Evolutionary conservation across 2,797 vertebrate species (phyloP), one percentile per base, ranked within the genome.

Genomic region (Tragelaphus eurycerus): DNA sequence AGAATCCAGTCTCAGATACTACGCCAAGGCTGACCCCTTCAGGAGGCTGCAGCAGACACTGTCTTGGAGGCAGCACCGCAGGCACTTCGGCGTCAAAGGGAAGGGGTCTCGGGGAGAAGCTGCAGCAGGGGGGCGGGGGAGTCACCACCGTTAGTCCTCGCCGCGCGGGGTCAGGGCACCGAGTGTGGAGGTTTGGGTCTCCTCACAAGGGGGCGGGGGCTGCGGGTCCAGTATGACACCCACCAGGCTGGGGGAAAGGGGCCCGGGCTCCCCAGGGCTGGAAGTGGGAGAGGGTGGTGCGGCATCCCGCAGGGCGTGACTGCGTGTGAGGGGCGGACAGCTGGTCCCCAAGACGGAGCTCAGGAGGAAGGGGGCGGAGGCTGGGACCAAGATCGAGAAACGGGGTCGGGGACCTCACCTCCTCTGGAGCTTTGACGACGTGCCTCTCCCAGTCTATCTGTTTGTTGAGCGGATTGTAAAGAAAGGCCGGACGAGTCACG

Each of bases 381-480:
- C 81, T 60, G 34, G 95, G 94, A 52, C 62, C 62, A 13, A 76
- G 25, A 25, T 15, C 21, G 9, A 59, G 84, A 71, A 19, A 54
- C n/a, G 34, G 93, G 89, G 64, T 21, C 38, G 88, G 90, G 71
- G 67, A 46, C 67, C 97, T 98, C 97, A 99, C 99, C 99, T 99
- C 99, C 96, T 99, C 99, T 0, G 99, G 99, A 1, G 99, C 99
- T 98, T 99, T 99, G 71, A 99, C 99, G 4, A 99, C 98, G 86
- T 99, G 99, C 60, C 99, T 99, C 93, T 99, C 99, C 99, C 99
- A 99, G 98, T 99, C 99, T 87, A 99, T 99, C 98, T 99, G 98
- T 96, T 99, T 99, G 95, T 99, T 99, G 38, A 99, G 99, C 0
- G 99, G 99, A 83, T 99, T 99, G 96, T 99, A 99, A 62, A 99